These are phyloP conservation scores for Tragulus kanchil DNA, from an alignment of 2,113 vertebrate species.

Conservation along the genomic window DNA sequence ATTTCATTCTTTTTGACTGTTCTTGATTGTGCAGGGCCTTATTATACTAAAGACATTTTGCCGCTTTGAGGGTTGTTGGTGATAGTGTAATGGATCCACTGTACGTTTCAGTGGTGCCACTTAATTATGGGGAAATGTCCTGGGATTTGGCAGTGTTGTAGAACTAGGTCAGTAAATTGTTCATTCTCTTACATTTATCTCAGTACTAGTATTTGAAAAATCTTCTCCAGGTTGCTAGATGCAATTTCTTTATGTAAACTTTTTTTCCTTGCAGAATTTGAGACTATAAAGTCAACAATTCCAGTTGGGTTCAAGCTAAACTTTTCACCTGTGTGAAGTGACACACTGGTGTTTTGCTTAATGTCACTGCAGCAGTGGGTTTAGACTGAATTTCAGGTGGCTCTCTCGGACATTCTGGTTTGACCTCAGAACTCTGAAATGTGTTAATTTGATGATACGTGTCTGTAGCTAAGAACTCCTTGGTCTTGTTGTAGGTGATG, in stretches of 20 bases:
- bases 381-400: not conserved
- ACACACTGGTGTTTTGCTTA: not conserved
- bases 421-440: not conserved
- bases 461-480: not conserved
- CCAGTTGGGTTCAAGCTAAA: not conserved
- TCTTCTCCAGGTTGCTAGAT: not conserved
- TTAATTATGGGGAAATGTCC: not conserved
- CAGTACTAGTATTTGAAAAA: not conserved
- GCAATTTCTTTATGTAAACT: not conserved
- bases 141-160: not conserved
- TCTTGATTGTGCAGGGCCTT: not conserved
- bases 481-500: not conserved
- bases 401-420: not conserved
- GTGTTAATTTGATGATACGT: not conserved
- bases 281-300: not conserved
- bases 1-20: not conserved
- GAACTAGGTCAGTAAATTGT: not conserved
- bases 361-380: not conserved
- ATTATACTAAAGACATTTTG: not conserved
- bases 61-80: not conserved
- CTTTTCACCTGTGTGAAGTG: not conserved
- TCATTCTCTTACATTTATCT: not conserved
- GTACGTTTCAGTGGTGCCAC: not conserved
- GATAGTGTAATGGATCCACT: not conserved
- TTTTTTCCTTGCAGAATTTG: not conserved